Base-by-base conservation (phyloP, 1,140 invertebrate genomes). In the Metaphire vulgaris region DNA sequence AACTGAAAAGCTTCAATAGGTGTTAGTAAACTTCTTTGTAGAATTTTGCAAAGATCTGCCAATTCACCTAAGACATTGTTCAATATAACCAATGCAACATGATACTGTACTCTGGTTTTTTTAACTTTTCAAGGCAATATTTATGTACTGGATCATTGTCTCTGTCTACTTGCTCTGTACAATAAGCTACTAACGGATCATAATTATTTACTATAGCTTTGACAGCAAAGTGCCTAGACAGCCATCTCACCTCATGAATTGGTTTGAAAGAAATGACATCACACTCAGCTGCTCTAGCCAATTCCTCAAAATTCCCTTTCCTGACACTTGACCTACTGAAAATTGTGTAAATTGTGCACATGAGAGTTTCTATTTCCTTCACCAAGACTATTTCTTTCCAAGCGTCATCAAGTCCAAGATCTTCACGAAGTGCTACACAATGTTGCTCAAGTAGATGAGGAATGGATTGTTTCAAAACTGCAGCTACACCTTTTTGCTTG, bases 401-500 rank as follows among this genome's bases (percentile, higher is more conserved):
- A n/a, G n/a, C n/a, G n/a, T n/a, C n/a, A n/a, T n/a, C n/a, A n/a
- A n/a, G n/a, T n/a, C n/a, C n/a, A n/a, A 65, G 56, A 65, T 65
- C 56, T 65, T 65, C 56, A 15, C 56, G 14, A 31, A 15, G 69
- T 16, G 30, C 69, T n/a, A 70, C 28, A 31, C 69, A 70, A 70
- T 70, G 69, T 70, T 70, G 15, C 28, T 70, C 69, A 70, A 28
- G 14, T 15, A 70, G 69, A 70, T 70, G 69, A 14, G 69, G 69
- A 70, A 70, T 28, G 14, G 14, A 14, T 15, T 14, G 14, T 15
- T 28, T 14, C 14, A 70, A 15, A 14, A 70, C 14, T 29, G 69
- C n/a, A 26, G 69, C 69, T 15, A 70, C 69, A 15, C 69, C 69
- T 15, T 70, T 70, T 29, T 31, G 14, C 28, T 31, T 70, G n/a